Evolutionary conservation across 64 coral and sea anemone species (phyloP).

Genomic region (Platygyra sinensis): DNA sequence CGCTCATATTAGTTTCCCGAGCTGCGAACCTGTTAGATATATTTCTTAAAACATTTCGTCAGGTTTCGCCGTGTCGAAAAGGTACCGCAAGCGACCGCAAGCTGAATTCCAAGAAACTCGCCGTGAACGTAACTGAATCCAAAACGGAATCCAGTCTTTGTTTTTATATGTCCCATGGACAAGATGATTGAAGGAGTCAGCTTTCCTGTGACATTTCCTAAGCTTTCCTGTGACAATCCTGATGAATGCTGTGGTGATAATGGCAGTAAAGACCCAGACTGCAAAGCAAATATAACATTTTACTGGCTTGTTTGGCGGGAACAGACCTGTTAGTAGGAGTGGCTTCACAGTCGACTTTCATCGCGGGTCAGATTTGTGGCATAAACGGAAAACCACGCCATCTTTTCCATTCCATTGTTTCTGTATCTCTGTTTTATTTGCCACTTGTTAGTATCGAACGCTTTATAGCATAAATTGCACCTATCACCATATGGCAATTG

Average conservation of each 20-base stretch:
- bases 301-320: not conserved
- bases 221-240: not conserved
- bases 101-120: not conserved
- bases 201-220: not conserved
- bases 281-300: not conserved
- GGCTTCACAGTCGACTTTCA: not conserved
- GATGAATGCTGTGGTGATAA: conserved; percentile 7
- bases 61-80: too few relatives aligned
- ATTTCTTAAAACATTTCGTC: too few relatives aligned
- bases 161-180: not conserved
- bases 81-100: too few relatives aligned
- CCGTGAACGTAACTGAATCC: not conserved
- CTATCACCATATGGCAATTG: too few relatives aligned
- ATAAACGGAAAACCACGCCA: not conserved
- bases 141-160: not conserved
- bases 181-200: not conserved
- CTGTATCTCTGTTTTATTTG: not conserved
- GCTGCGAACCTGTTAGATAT: too few relatives aligned
- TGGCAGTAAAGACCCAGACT: not conserved
- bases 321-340: conserved; percentile 8
- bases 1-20: too few relatives aligned
- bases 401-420: not conserved
- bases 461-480: too few relatives aligned
- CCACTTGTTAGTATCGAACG: too few relatives aligned
- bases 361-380: too few relatives aligned